Evolutionary conservation across 1,140 invertebrate species (phyloP), one percentile per base, ranked within the genome.

Genomic region (Caenorhabditis remanei): DNA sequence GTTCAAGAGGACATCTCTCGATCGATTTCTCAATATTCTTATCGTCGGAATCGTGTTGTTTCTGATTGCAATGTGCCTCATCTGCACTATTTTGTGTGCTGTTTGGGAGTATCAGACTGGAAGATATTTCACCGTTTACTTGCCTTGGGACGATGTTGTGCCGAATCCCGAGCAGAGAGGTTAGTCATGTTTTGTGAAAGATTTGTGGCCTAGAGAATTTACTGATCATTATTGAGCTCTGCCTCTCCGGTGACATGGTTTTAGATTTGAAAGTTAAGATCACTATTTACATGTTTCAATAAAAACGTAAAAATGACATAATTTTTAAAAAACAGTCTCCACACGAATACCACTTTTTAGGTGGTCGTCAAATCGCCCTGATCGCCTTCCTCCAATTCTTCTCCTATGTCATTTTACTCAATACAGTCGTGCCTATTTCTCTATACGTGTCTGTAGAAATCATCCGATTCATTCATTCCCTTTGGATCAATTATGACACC

Each of bases 11-110:
- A 99, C 98, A 89, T 97, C 96, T 93, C 97, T 99, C 93, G 98
- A 99, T 95, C 95, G 97, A 93, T 95, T 99, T 92, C 95, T 99
- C 92, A 99, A 99, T 95, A 95, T 97, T 93, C 95, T 99, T 91
- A 99, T 99, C 93, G 96, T 99, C 94, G 97, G 98, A 93, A 99
- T 99, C 94, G 97, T 99, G 91, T 95, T 99, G 93, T 99, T 99
- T 94, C 95, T 99, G 93, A 94, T 99, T 90, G 96, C 96, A 71
- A 97, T 99, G 95, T 99, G 98, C 94, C 95, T 98, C 90, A 97
- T 99, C 93, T 99, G 97, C 94, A 98, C 97, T 92, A 95, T 99
- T 91, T 71, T 92, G 65, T 98, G 97, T 94, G 97, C 96, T 90
- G 95, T 99, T 89, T 99, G 98, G 98, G 98, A 99, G 94, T 96